Percentiles rank a stretch among this genome's conserved stretches.
phyloP scores from a whole-genome alignment of 2,797 vertebrate genomes.

The Meriones psammophilus region DNA sequence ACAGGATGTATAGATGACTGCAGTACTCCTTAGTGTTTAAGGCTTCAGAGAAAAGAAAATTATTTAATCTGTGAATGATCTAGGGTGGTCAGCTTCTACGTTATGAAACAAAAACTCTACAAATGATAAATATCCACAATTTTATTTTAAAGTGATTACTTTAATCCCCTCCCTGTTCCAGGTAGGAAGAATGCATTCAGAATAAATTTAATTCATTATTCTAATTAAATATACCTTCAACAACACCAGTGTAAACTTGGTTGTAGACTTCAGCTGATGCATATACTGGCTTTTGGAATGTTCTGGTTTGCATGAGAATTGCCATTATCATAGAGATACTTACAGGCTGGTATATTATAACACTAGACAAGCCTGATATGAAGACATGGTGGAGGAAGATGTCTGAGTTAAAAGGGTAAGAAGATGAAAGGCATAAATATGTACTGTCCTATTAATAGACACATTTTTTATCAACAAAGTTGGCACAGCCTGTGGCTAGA shows the following conservation, averaged over 20 bases:
- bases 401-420: background rate
- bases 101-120: slow-evolving; percentile 44
- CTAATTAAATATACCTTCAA: slow-evolving; percentile 40
- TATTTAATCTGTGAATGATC: slow-evolving; percentile 36
- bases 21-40: slow-evolving; percentile 33
- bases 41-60: slow-evolving; percentile 53
- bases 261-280: background rate
- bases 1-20: background rate
- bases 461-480: background rate
- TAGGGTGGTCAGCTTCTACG: slow-evolving; percentile 31
- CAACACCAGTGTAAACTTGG: slow-evolving; percentile 18
- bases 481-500: background rate
- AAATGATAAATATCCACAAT: slow-evolving; percentile 21
- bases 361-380: background rate
- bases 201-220: slow-evolving; percentile 12
- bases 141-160: slow-evolving; percentile 30
- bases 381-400: background rate
- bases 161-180: background rate
- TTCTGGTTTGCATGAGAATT: background rate
- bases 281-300: slow-evolving; percentile 35
- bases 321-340: background rate
- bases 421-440: background rate
- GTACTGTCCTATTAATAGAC: background rate
- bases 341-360: background rate
- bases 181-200: slow-evolving; percentile 13